These are phyloP conservation scores for Diarsia dahlii DNA, from an alignment of 2,888 invertebrate species.

Conservation along the genomic window DNA sequence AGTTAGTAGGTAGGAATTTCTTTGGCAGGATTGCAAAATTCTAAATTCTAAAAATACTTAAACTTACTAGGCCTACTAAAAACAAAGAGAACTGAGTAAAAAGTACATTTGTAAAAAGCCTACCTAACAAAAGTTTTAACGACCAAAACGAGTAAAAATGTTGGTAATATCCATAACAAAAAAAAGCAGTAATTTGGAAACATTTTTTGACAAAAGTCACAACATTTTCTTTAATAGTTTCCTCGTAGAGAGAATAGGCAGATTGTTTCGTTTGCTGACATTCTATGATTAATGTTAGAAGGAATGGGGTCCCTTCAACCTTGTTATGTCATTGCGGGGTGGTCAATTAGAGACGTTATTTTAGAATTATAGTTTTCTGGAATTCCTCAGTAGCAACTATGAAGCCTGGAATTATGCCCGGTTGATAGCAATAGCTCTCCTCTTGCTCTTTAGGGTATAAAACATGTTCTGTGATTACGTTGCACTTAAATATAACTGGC, in stretches of 20 bases:
- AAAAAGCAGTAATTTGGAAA: background rate
- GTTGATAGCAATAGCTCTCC: too few species aligned
- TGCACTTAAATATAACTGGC: too few species aligned
- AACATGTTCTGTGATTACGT: too few species aligned
- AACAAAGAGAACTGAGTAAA: background rate
- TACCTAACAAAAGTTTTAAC: conserved; percentile 35
- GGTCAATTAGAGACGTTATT: too few species aligned
- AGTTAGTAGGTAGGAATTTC: too few species aligned
- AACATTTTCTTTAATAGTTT: conserved; percentile 41
- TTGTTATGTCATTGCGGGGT: background rate
- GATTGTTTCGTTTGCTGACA: conserved; percentile 24
- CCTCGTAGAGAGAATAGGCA: conserved; percentile 4
- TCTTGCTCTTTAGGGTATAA: too few species aligned
- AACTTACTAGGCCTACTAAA: background rate
- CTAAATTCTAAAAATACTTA: background rate
- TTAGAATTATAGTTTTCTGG: background rate
- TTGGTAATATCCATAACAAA: conserved; percentile 38
- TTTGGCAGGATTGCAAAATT: background rate
- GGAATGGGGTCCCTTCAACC: background rate
- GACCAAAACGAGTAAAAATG: conserved; percentile 8
- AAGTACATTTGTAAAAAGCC: background rate
- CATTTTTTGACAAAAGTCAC: conserved; percentile 32
- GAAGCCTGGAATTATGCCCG: too few species aligned
- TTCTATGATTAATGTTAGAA: conserved; percentile 19
- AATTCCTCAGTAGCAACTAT: too few species aligned